These are phyloP conservation scores for Pristionchus japonicus DNA, from an alignment of 2,888 invertebrate species.

Conservation along the genomic window DNA sequence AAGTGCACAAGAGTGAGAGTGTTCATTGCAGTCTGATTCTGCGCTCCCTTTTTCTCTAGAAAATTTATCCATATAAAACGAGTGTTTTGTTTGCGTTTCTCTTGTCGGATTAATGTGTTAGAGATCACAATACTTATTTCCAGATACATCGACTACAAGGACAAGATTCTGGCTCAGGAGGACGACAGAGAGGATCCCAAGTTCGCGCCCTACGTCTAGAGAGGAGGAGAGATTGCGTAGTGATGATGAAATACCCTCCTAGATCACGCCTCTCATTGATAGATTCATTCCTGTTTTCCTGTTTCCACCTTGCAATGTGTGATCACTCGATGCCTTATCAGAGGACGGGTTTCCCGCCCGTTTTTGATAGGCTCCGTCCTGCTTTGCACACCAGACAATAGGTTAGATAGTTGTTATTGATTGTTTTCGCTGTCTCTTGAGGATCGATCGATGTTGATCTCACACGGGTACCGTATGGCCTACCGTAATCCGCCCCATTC, in stretches of 20 bases:
- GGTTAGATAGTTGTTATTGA: constrained; percentile 17
- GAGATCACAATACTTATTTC: constrained; percentile 13
- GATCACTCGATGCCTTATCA: neutral
- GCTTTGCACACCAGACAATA: neutral
- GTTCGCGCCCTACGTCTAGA: constrained; percentile 69
- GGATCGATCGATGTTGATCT: constrained; percentile 17
- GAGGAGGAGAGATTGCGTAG: constrained; percentile 63
- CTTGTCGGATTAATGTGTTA: too few species aligned
- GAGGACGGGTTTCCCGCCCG: neutral
- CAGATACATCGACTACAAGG: constrained; percentile 72
- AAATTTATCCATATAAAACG: too few species aligned
- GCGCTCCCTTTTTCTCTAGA: too few species aligned
- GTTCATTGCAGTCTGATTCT: neutral
- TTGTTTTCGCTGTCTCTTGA: constrained; percentile 4
- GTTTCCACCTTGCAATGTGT: neutral
- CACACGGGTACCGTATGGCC: constrained; percentile 16
- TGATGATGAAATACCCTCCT: constrained; percentile 61
- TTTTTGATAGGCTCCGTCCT: neutral
- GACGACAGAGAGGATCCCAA: constrained; percentile 68
- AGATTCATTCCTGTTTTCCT: neutral
- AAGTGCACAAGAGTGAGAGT: neutral
- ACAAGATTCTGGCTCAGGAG: constrained; percentile 69
- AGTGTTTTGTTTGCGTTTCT: too few species aligned
- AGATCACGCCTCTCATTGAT: constrained; percentile 48
- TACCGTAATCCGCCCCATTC: neutral